Evolutionary conservation across 2,888 invertebrate genomes (phyloP).

Genomic region (Macaria liturata): DNA sequence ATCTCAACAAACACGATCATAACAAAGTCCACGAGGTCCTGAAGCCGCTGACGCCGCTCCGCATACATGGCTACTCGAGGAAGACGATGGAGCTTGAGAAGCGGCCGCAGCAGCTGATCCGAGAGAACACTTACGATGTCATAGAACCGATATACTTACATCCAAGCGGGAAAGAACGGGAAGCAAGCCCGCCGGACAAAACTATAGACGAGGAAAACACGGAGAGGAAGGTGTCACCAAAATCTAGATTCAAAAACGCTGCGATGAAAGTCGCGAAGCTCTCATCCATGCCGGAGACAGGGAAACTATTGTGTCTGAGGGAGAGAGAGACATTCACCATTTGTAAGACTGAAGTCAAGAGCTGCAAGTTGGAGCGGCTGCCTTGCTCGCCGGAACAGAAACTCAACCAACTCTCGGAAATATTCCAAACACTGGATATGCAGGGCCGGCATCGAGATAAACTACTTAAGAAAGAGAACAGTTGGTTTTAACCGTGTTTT

Average conservation of each 20-base stretch:
- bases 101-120: constrained; percentile 64
- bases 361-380: constrained; percentile 57
- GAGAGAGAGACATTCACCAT: constrained; percentile 61
- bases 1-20: constrained; percentile 55
- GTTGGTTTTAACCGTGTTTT: constrained; percentile 64
- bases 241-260: constrained; percentile 71
- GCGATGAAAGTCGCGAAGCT: constrained; percentile 70
- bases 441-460: constrained; percentile 66
- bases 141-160: constrained; percentile 68
- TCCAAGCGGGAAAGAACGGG: constrained; percentile 51
- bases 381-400: constrained; percentile 64
- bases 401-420: constrained; percentile 68
- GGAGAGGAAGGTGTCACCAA: constrained; percentile 56
- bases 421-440: constrained; percentile 72
- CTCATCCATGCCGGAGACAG: constrained; percentile 65
- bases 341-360: constrained; percentile 47
- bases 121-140: constrained; percentile 77
- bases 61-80: constrained; percentile 58
- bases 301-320: constrained; percentile 68
- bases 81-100: constrained; percentile 53
- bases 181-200: constrained; percentile 19
- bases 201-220: constrained; percentile 25
- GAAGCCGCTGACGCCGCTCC: constrained; percentile 69
- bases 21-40: constrained; percentile 64
- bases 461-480: constrained; percentile 71